Evolutionary conservation across 2,113 vertebrate species (phyloP), one percentile per base, ranked within the genome.

Genomic region (Cygnus buccinator): DNA sequence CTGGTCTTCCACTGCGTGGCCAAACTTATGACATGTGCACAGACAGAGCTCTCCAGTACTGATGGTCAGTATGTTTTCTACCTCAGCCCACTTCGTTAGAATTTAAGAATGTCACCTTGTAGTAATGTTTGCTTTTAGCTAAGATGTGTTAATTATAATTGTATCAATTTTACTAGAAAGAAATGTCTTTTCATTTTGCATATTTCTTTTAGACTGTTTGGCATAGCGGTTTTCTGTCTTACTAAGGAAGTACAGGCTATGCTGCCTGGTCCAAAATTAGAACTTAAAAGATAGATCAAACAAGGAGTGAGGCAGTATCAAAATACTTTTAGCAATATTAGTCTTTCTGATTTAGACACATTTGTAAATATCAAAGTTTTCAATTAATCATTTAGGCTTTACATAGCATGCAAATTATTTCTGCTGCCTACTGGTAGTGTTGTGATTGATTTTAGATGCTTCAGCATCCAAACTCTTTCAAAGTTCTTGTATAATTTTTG

Each of bases 11-110:
- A 99, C 31, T 99, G 98, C 59, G 98, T 98, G 74, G 98, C 99
- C 87, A 98, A 98, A 84, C 98, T 99, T 68, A 97, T 99, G 97
- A 98, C 98, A 75, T 99, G 99, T 98, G 95, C 98, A 62, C 97
- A 98, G 58, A 86, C 94, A 89, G 91, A 96, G 89, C 98, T 98
- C 96, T 98, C 96, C 85, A 87, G 84, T 88, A 97, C 93, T 63
- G 93, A 98, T 10, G 97, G 98, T 99, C 87, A 98, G 97, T 98
- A 77, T 66, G 26, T 59, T 86, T 71, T 91, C 62, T 95, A 63
- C 22, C 65, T 90, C 62, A 73, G 58, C 76, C n/a, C 22, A 43
- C 41, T 87, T 91, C 11, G 9, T 11, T 77, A 48, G 46, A 79
- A 73, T 50, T 77, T 35, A 81, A 80, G 54, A 68, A 68, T 3